These are phyloP conservation scores for Genyomyrus donnyi DNA, from an alignment of 2,113 vertebrate species.

Conservation along the genomic window DNA sequence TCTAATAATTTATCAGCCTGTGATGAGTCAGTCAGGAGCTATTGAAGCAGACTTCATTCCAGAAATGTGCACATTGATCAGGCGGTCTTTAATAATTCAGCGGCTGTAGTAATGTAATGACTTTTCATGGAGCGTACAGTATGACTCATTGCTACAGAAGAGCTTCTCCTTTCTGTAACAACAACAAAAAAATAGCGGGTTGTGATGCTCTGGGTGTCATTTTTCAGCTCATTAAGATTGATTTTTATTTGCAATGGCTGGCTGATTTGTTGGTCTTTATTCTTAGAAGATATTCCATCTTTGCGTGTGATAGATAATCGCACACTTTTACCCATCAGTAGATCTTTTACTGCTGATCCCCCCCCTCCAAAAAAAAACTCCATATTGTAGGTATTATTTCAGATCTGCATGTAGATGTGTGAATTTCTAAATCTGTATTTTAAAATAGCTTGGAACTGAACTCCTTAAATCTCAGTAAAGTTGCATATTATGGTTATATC, in stretches of 20 bases:
- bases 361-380: background rate
- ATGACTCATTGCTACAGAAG: constrained; percentile 11
- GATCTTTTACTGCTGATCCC: background rate
- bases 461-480: background rate
- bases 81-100: constrained; percentile 16
- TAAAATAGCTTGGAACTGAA: background rate
- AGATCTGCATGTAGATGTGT: background rate
- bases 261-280: constrained; percentile 13
- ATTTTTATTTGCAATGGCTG: constrained; percentile 2
- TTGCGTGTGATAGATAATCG: background rate
- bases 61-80: constrained; percentile 3
- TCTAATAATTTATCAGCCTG: background rate
- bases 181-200: background rate
- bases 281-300: background rate
- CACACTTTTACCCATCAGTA: background rate
- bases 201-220: background rate
- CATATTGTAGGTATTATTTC: background rate
- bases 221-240: constrained; percentile 6
- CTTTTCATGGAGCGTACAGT: background rate
- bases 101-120: constrained; percentile 7
- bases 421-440: background rate
- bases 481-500: background rate
- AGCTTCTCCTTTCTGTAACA: constrained; percentile 4
- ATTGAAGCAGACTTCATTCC: background rate
- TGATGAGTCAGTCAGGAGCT: constrained; percentile 5